Conservation (phyloP, 2,888 invertebrate species). For the Strigamia crassipes region DNA sequence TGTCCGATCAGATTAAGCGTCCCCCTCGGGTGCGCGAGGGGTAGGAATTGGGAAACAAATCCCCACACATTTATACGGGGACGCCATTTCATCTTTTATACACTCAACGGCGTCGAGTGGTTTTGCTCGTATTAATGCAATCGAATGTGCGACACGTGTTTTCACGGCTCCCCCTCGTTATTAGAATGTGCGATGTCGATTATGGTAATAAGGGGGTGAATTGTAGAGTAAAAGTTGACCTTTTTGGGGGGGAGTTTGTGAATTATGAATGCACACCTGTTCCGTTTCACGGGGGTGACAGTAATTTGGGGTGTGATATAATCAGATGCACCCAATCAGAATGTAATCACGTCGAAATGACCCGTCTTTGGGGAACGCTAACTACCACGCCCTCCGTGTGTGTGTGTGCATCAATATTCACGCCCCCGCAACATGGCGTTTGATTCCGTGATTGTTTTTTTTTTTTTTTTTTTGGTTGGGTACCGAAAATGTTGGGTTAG, state of each 20-base stretch:
- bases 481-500: too few relatives aligned
- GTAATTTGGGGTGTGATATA: conserved; percentile 8
- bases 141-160: background rate
- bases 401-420: background rate
- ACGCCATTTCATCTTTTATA: background rate
- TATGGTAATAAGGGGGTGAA: background rate
- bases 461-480: too few relatives aligned
- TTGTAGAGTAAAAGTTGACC: background rate
- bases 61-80: background rate
- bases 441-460: background rate
- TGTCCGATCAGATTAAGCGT: conserved; percentile 45
- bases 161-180: background rate
- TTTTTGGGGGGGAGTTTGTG: background rate
- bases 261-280: background rate
- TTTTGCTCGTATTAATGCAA: background rate
- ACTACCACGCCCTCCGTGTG: background rate
- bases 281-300: conserved; percentile 1
- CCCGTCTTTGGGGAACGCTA: background rate
- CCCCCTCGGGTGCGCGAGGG: background rate
- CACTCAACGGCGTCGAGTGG: background rate
- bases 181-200: background rate
- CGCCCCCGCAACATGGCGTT: conserved; percentile 8
- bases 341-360: background rate
- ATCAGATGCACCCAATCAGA: conserved; percentile 27
- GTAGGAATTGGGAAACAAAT: background rate